Evolutionary conservation across 2,797 vertebrate genomes (phyloP).

Genomic region (Moxostoma hubbsi): DNA sequence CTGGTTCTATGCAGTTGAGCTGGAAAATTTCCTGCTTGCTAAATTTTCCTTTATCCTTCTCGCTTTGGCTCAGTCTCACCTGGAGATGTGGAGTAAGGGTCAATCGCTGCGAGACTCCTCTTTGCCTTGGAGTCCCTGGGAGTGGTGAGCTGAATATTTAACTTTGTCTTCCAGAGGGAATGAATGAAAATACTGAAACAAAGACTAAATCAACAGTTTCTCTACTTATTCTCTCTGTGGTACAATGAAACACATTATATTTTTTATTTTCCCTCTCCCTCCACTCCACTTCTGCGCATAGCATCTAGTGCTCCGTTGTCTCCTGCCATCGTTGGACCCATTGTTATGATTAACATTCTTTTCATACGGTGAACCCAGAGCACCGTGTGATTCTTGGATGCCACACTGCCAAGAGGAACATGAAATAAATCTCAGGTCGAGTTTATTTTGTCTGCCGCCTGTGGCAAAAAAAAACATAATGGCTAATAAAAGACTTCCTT

Average conservation of each 20-base stretch:
- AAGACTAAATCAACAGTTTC: conserved; percentile 83
- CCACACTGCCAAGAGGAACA: conserved; percentile 66
- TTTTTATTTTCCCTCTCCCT: conserved; percentile 34
- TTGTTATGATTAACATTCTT: conserved; percentile 90
- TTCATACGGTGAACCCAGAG: conserved; percentile 78
- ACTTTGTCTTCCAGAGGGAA: conserved; percentile 71
- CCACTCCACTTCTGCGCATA: conserved; percentile 45
- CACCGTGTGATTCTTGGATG: conserved; percentile 86
- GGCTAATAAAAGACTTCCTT: conserved; percentile 85
- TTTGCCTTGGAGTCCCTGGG: conserved; percentile 77
- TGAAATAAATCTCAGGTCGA: conserved; percentile 74
- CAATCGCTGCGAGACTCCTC: conserved; percentile 75
- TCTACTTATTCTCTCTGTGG: conserved; percentile 54
- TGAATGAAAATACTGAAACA: conserved; percentile 80
- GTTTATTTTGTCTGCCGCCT: conserved; percentile 84
- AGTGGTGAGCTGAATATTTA: conserved; percentile 68
- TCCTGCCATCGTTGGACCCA: conserved; percentile 51
- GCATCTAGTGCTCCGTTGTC: conserved; percentile 60
- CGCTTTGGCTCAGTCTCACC: conserved; percentile 33
- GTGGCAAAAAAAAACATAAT: conserved; percentile 78
- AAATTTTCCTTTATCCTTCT: conserved; percentile 50
- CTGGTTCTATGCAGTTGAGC: conserved; percentile 41
- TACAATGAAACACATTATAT: conserved; percentile 79
- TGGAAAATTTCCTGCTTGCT: conserved; percentile 53
- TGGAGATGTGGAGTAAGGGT: conserved; percentile 62